These are phyloP conservation scores for Neotoma lepida DNA, from an alignment of 2,113 vertebrate genomes.

Conservation along the genomic window DNA sequence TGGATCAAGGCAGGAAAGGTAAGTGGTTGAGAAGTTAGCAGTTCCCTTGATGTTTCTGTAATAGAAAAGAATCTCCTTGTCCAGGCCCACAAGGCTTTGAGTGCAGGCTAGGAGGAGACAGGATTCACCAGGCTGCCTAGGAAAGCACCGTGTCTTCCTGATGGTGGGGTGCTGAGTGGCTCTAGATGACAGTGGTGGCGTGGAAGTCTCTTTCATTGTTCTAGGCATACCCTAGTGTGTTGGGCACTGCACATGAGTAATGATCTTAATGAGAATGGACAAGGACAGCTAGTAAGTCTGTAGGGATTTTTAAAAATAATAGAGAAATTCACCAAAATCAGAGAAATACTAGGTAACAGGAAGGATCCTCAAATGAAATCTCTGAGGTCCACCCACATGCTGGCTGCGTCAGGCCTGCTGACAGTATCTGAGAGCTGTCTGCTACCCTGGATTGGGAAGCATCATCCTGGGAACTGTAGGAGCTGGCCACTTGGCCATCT, in stretches of 20 bases:
- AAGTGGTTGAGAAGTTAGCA: not conserved
- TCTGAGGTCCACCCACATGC: not conserved
- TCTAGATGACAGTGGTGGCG: not conserved
- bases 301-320: not conserved
- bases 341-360: not conserved
- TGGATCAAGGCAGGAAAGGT: not conserved
- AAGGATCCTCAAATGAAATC: not conserved
- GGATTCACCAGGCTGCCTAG: not conserved
- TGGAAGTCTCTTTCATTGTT: not conserved
- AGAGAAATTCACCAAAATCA: not conserved
- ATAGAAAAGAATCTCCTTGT: not conserved
- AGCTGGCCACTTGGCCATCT: not conserved
- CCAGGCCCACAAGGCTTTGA: not conserved
- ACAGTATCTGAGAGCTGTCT: not conserved
- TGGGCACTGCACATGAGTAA: not conserved
- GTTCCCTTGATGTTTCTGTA: not conserved
- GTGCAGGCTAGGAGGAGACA: not conserved
- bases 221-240: too few species aligned
- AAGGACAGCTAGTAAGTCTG: not conserved
- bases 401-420: not conserved
- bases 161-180: not conserved
- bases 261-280: not conserved
- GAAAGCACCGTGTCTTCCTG: not conserved
- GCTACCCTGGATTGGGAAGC: not conserved
- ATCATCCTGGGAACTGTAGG: not conserved